These are phyloP conservation scores for Pristionchus fissidentatus DNA, from an alignment of 2,888 invertebrate species.

Conservation along the genomic window DNA sequence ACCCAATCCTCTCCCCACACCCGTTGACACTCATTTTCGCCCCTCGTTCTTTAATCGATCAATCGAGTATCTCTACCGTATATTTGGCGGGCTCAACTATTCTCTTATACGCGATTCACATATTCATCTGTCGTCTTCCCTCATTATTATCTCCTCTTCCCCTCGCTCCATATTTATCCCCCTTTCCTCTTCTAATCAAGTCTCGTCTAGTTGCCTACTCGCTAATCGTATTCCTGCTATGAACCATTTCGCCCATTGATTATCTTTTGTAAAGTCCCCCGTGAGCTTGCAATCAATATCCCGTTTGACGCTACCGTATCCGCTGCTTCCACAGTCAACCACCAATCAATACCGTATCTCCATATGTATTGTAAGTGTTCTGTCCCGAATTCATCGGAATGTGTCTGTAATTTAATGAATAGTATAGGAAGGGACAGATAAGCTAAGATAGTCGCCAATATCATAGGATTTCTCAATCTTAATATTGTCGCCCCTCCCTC, in stretches of 20 bases:
- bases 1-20: background rate
- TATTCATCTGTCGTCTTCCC: background rate
- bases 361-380: too few relatives aligned
- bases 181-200: too few relatives aligned
- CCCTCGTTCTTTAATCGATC: slow-evolving; percentile 27
- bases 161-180: background rate
- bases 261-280: background rate
- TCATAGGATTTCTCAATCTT: background rate
- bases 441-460: too few relatives aligned
- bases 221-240: background rate
- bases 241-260: background rate
- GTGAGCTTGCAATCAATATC: background rate
- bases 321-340: background rate
- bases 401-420: too few relatives aligned
- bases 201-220: slow-evolving; percentile 10
- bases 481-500: background rate
- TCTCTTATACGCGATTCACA: slow-evolving; percentile 3
- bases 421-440: too few relatives aligned
- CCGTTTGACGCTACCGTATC: background rate
- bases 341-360: too few relatives aligned
- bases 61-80: slow-evolving; percentile 37
- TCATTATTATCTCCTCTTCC: background rate
- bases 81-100: background rate
- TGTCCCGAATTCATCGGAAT: too few relatives aligned
- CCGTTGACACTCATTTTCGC: background rate